phyloP scores from a whole-genome alignment of 2,797 vertebrate genomes.

The Potorous gilbertii region DNA sequence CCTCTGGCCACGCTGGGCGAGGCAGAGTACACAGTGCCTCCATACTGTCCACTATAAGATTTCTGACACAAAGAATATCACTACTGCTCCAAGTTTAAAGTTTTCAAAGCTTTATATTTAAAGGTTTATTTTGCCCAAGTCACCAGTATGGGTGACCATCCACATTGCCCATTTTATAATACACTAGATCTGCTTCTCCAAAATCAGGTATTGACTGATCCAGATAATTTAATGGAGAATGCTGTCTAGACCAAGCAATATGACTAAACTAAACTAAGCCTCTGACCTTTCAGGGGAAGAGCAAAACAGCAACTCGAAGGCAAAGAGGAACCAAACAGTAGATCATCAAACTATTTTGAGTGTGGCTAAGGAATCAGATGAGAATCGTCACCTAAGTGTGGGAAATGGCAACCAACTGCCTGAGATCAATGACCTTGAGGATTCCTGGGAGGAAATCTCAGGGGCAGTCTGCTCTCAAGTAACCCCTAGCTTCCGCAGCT shows the following conservation, averaged over 20 bases:
- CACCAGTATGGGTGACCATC: constrained; percentile 72
- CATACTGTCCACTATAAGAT: constrained; percentile 79
- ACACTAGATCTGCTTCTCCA: constrained; percentile 77
- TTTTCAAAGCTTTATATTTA: constrained; percentile 77
- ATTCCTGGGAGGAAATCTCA: constrained; percentile 77
- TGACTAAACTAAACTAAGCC: constrained; percentile 60
- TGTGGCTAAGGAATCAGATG: constrained; percentile 73
- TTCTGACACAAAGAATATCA: constrained; percentile 77
- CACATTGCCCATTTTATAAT: constrained; percentile 77
- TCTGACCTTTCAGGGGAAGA: constrained; percentile 63
- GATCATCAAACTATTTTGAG: constrained; percentile 60
- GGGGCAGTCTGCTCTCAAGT: constrained; percentile 80
- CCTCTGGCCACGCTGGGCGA: constrained; percentile 79
- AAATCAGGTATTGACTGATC: constrained; percentile 75
- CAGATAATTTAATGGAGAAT: constrained; percentile 76
- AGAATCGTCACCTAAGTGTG: constrained; percentile 70
- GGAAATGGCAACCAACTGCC: constrained; percentile 63
- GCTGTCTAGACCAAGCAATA: constrained; percentile 70
- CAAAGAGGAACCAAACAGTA: constrained; percentile 59
- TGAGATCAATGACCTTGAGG: constrained; percentile 75
- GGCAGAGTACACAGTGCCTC: constrained; percentile 78
- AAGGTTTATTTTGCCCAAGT: constrained; percentile 75
- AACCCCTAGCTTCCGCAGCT: constrained; percentile 79
- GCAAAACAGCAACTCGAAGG: constrained; percentile 56
- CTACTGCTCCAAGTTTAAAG: constrained; percentile 81